Evolutionary conservation across 2,888 invertebrate species (phyloP).

Genomic region (Nesidiocoris tenuis): DNA sequence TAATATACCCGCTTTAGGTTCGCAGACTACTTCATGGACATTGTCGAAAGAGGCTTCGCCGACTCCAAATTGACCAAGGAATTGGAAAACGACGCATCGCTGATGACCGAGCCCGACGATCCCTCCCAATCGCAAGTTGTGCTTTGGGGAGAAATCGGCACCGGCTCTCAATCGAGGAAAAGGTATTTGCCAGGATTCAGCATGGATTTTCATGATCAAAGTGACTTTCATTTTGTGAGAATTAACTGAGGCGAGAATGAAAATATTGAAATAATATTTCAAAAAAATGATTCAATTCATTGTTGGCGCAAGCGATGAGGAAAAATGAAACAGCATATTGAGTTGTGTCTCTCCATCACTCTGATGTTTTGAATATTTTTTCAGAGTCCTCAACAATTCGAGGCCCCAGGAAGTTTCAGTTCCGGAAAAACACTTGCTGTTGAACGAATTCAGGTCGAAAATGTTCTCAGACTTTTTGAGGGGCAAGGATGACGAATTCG

Average conservation of each 20-base stretch:
- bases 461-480: constrained; percentile 84
- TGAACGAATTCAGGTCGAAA: constrained; percentile 77
- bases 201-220: no score
- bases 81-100: constrained; percentile 22
- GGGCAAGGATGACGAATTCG: constrained; percentile 78
- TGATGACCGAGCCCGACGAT: not conserved
- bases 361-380: no score
- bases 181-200: no score
- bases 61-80: constrained; percentile 15
- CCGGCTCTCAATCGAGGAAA: not conserved
- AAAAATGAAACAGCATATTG: no score
- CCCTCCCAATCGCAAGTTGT: not conserved
- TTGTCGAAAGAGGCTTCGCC: constrained; percentile 25
- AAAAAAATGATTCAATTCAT: no score
- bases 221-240: no score
- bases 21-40: constrained; percentile 21
- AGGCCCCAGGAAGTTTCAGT: constrained; percentile 51
- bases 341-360: no score
- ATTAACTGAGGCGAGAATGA: no score
- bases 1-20: no score
- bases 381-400: constrained; percentile 31
- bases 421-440: constrained; percentile 61
- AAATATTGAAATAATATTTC: no score
- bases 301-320: no score
- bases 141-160: constrained; percentile 27